phyloP scores from a whole-genome alignment of 2,113 vertebrate species.

The Mesocricetus auratus region DNA sequence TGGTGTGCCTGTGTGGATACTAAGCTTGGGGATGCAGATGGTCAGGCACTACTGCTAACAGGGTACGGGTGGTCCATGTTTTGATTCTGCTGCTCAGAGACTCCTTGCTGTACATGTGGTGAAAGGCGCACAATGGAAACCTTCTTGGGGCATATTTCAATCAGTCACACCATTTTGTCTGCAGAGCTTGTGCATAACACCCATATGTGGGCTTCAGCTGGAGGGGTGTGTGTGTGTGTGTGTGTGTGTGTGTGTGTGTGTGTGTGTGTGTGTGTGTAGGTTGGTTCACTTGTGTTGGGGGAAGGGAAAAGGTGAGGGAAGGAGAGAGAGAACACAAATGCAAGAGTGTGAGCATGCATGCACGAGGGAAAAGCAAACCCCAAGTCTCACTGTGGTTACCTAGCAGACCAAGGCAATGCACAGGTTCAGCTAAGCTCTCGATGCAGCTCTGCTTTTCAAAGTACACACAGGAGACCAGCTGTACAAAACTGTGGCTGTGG shows the following conservation, averaged over 20 bases:
- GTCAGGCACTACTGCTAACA: rapidly evolving
- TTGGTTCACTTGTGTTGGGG: not conserved
- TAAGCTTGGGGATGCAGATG: not conserved
- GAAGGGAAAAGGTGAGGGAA: not conserved
- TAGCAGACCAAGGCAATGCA: not conserved
- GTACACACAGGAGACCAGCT: not conserved
- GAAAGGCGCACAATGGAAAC: not conserved
- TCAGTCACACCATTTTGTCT: not conserved
- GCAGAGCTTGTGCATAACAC: not conserved
- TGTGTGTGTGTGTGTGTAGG: too few species aligned
- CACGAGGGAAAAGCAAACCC: not conserved
- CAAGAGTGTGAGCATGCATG: rapidly evolving
- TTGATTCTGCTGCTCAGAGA: not conserved
- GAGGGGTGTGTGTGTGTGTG: too few species aligned
- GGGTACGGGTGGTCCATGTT: not conserved
- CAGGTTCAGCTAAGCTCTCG: not conserved
- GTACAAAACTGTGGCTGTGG: rapidly evolving
- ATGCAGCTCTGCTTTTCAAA: not conserved
- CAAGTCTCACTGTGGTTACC: conserved; percentile 30
- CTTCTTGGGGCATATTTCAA: not conserved
- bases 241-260: too few species aligned
- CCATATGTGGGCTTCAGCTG: not conserved
- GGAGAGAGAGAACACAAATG: not conserved
- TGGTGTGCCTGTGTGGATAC: not conserved
- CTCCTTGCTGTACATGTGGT: rapidly evolving